phyloP scores from a whole-genome alignment of 2,797 vertebrate species.

The Acomys russatus region DNA sequence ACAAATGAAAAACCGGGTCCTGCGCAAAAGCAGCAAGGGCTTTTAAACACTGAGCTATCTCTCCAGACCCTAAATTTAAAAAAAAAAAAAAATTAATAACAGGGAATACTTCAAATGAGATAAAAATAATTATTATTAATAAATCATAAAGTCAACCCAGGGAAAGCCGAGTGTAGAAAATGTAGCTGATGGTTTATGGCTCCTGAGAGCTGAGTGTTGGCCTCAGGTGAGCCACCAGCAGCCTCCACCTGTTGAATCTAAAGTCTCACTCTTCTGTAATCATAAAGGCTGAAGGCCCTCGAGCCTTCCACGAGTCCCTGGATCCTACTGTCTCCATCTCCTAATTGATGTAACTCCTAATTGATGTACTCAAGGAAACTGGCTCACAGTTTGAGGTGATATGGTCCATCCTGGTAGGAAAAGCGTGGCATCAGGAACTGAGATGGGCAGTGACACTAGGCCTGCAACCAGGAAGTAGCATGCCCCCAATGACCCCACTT shows the following conservation, averaged over 20 bases:
- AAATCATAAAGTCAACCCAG: background rate
- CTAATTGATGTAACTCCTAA: background rate
- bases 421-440: background rate
- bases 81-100: background rate
- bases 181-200: rapidly evolving
- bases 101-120: background rate
- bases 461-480: background rate
- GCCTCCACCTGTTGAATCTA: background rate
- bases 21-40: background rate
- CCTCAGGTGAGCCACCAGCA: background rate
- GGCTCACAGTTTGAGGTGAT: background rate
- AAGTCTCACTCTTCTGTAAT: background rate
- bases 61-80: background rate
- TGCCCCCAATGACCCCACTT: background rate
- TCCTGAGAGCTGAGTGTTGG: background rate
- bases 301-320: background rate
- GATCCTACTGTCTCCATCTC: background rate
- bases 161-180: background rate
- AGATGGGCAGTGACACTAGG: background rate
- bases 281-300: background rate
- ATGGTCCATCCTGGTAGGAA: background rate
- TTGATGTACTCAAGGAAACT: background rate
- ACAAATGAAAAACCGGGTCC: background rate
- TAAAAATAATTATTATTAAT: background rate
- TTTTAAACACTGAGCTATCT: background rate